phyloP scores from a whole-genome alignment of 1,140 invertebrate species.

The Halictus rubicundus region DNA sequence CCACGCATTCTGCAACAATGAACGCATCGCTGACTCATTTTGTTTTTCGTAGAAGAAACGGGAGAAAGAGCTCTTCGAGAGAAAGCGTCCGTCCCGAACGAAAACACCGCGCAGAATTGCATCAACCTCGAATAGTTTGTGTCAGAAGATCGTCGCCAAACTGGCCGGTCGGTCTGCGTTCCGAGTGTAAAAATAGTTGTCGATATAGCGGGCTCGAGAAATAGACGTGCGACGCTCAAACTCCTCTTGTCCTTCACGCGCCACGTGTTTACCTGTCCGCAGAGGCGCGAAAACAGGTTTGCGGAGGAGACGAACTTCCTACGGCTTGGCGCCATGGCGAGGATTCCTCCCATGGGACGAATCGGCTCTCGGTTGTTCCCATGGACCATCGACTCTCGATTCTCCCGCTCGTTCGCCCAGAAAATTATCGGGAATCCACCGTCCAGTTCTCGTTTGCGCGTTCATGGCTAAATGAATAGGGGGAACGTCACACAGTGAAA shows the following conservation, averaged over 20 bases:
- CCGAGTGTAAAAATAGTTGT: conserved; percentile 40
- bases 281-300: conserved; percentile 26
- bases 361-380: background rate
- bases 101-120: background rate
- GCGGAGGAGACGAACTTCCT: conserved; percentile 1
- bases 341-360: background rate
- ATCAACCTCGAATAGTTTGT: background rate
- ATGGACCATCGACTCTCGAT: background rate
- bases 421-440: too few relatives aligned
- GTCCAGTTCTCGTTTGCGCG: too few relatives aligned
- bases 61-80: too few relatives aligned
- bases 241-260: conserved; percentile 1
- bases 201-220: background rate
- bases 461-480: too few relatives aligned
- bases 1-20: too few relatives aligned
- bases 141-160: conserved; percentile 44
- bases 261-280: conserved; percentile 8
- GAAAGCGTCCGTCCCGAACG: background rate
- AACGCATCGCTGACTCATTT: too few relatives aligned
- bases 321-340: too few relatives aligned
- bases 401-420: too few relatives aligned
- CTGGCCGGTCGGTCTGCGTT: conserved; percentile 1
- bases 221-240: background rate
- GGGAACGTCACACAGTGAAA: too few relatives aligned
- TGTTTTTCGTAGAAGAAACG: too few relatives aligned